Percentiles rank a stretch among this genome's conserved stretches.
Conservation (phyloP, 2,888 invertebrate genomes). For the Neoscelio sp. region DNA sequence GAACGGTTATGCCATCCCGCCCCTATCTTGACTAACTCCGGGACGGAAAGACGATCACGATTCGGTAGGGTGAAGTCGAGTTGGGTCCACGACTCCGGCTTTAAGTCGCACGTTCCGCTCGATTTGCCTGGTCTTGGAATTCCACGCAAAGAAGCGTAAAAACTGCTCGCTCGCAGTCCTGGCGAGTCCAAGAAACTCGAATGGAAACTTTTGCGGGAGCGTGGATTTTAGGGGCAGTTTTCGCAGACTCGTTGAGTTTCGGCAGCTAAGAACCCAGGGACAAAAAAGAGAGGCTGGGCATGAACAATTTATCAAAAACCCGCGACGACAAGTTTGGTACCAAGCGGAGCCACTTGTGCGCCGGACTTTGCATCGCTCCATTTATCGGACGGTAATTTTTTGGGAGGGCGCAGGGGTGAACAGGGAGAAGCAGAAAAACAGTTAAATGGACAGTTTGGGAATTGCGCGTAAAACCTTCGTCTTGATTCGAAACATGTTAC, state of each 20-base stretch:
- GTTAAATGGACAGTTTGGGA: neutral
- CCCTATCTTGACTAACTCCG: constrained; percentile 28
- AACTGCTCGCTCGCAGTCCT: constrained; percentile 48
- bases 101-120: constrained; percentile 72
- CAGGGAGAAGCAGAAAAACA: neutral
- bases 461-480: constrained; percentile 20
- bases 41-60: constrained; percentile 45
- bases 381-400: too few species aligned
- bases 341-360: too few species aligned
- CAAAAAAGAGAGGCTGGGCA: constrained; percentile 53
- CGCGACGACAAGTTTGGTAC: too few species aligned
- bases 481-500: constrained; percentile 1
- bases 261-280: constrained; percentile 26
- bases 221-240: constrained; percentile 40
- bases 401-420: too few species aligned
- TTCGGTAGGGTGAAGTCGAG: constrained; percentile 57
- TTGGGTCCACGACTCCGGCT: constrained; percentile 38
- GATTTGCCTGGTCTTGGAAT: constrained; percentile 73
- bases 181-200: constrained; percentile 31
- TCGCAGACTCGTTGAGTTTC: constrained; percentile 6
- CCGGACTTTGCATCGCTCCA: too few species aligned
- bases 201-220: constrained; percentile 52
- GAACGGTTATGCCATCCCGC: too few species aligned
- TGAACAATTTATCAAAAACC: constrained; percentile 76
- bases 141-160: constrained; percentile 61